Evolutionary conservation across 2,113 vertebrate species (phyloP).

Genomic region (Colaptes auratus): DNA sequence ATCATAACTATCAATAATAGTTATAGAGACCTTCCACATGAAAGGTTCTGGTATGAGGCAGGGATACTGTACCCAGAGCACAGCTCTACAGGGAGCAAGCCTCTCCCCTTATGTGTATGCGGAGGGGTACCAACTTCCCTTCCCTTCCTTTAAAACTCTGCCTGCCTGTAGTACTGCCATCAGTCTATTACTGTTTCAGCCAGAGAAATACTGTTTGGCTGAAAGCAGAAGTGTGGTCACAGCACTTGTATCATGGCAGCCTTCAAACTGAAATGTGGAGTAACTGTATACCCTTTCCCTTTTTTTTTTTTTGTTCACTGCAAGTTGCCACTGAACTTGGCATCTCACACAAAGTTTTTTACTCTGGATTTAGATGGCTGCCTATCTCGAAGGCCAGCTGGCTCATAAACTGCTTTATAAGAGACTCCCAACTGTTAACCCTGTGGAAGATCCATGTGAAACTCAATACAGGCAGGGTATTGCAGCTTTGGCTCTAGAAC

Average conservation of each 20-base stretch:
- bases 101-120: neutral
- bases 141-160: neutral
- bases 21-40: too few relatives aligned
- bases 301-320: neutral
- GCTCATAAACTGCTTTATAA: neutral
- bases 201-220: neutral
- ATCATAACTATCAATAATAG: neutral
- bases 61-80: neutral
- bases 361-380: neutral
- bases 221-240: neutral
- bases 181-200: neutral
- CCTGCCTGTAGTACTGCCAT: neutral
- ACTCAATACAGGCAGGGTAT: neutral
- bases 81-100: neutral
- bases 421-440: neutral
- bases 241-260: neutral
- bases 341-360: neutral
- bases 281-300: neutral
- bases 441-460: slow-evolving; percentile 16
- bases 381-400: slow-evolving; percentile 17
- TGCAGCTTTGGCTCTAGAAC: slow-evolving; percentile 24
- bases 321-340: neutral
- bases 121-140: rapidly evolving
- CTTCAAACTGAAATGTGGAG: neutral
- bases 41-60: too few relatives aligned